Conservation (phyloP, 2,113 vertebrate species). For the Kobus ellipsiprymnus region DNA sequence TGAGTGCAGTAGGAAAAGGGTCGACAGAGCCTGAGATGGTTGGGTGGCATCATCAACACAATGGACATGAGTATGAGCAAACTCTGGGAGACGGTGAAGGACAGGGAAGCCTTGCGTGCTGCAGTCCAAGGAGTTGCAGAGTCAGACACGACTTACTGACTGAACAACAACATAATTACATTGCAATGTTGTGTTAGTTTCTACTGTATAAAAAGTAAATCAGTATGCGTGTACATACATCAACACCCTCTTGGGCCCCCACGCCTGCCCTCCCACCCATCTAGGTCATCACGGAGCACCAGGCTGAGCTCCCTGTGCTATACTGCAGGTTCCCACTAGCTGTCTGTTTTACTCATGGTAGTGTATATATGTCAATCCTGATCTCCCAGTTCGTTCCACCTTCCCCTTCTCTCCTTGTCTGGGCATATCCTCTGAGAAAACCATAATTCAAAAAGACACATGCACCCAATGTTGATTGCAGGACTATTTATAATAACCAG, state of each 20-base stretch:
- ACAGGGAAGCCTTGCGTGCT: neutral
- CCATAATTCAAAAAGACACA: neutral
- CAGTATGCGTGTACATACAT: neutral
- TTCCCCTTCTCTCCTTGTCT: neutral
- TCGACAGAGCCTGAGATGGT: neutral
- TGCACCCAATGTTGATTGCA: neutral
- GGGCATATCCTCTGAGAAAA: neutral
- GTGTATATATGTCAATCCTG: neutral
- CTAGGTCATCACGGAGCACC: neutral
- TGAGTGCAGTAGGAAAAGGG: neutral
- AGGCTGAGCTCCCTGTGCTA: neutral
- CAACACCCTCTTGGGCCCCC: neutral
- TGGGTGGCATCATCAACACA: neutral
- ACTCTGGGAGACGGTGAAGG: neutral
- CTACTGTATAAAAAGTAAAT: neutral
- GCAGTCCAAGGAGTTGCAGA: neutral
- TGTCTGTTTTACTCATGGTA: neutral
- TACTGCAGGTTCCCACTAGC: neutral
- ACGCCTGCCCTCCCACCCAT: neutral
- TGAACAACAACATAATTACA: neutral
- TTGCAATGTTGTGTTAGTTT: neutral
- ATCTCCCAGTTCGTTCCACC: neutral
- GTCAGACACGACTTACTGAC: neutral
- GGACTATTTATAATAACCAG: neutral
- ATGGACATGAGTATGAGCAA: neutral